A percentile compares a stretch with the other conserved stretches of the same genome.
These are phyloP conservation scores for Oreohelix idahoensis DNA, from an alignment of 1,140 invertebrate genomes.

Conservation along the genomic window DNA sequence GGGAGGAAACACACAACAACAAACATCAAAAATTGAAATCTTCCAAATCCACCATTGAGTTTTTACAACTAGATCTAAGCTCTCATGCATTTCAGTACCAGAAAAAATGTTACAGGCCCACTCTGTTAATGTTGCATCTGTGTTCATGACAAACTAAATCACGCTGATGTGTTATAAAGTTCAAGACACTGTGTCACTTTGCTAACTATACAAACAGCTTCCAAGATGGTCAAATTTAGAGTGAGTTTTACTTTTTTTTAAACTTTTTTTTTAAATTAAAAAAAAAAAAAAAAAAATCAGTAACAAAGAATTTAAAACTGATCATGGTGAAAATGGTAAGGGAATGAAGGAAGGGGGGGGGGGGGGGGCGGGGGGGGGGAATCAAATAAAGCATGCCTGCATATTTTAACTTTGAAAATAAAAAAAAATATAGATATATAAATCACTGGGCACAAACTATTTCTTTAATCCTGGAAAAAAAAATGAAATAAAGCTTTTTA, in stretches of 20 bases:
- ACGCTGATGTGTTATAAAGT: neutral
- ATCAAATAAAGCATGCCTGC: neutral
- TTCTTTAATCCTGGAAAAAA: neutral
- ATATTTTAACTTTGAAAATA: slow-evolving; percentile 7
- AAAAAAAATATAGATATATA: neutral
- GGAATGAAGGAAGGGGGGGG: neutral
- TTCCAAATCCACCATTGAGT: slow-evolving; percentile 11
- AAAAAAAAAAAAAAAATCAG: too few relatives aligned
- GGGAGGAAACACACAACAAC: neutral
- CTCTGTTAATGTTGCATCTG: neutral
- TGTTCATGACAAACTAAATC: neutral
- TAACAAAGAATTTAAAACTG: neutral
- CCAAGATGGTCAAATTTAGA: neutral
- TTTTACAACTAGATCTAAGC: neutral
- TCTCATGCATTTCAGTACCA: neutral
- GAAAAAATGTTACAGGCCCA: neutral
- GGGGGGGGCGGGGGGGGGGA: neutral
- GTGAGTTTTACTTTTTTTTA: neutral
- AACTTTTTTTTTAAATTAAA: neutral
- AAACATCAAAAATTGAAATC: neutral
- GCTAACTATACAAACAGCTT: neutral
- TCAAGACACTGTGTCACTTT: neutral
- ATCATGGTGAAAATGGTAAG: neutral
- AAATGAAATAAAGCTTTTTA: neutral
- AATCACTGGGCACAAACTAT: slow-evolving; percentile 10